Conservation (phyloP, 2,113 vertebrate species). For the Onychorhynchus coronatus region DNA sequence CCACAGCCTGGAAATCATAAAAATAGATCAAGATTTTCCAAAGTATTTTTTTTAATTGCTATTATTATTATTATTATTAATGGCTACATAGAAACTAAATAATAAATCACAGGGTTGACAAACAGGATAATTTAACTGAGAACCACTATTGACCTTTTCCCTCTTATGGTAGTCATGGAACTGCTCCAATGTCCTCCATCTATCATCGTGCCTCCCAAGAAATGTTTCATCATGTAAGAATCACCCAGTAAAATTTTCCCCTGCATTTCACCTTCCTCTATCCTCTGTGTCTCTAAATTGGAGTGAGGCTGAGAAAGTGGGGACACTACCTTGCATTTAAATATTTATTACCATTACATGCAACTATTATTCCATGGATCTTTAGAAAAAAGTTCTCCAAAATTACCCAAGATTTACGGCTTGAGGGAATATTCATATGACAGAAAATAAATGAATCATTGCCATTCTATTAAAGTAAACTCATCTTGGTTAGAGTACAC, state of each 20-base stretch:
- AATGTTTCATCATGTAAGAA: neutral
- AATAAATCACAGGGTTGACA: neutral
- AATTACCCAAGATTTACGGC: neutral
- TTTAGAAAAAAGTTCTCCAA: neutral
- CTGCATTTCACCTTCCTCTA: neutral
- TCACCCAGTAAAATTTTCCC: neutral
- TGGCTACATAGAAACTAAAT: neutral
- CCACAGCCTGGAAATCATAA: neutral
- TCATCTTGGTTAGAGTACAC: neutral
- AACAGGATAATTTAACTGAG: neutral
- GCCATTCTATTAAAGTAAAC: neutral
- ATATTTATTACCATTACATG: neutral
- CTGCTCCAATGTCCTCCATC: neutral
- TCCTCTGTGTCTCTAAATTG: neutral
- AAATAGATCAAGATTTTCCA: neutral
- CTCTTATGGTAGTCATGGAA: neutral
- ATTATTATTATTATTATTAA: neutral
- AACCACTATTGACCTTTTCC: neutral
- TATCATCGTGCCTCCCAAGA: neutral
- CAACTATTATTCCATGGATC: neutral
- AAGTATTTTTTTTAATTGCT: neutral
- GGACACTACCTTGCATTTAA: rapidly evolving
- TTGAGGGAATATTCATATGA: neutral
- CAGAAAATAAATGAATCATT: neutral
- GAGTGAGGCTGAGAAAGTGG: neutral